Conservation (phyloP, 2,888 invertebrate species). For the Athetis lepigone region DNA sequence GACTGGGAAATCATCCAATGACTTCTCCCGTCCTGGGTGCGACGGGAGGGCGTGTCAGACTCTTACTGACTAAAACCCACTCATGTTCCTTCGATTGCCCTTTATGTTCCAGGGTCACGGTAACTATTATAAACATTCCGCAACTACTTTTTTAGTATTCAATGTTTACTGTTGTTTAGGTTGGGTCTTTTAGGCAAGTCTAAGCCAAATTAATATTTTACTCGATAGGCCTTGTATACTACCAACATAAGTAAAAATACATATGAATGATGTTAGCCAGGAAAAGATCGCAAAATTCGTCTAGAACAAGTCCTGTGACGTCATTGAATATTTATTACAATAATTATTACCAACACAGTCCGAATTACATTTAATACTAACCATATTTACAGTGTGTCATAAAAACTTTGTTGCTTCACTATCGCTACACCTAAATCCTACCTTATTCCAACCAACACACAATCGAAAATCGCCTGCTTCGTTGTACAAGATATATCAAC, state of each 20-base stretch:
- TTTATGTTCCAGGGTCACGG: too few relatives aligned
- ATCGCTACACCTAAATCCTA: neutral
- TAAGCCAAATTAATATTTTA: too few relatives aligned
- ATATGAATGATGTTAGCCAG: neutral
- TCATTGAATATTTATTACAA: constrained; percentile 51
- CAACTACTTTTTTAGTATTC: too few relatives aligned
- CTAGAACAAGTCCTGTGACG: constrained; percentile 22
- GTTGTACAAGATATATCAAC: constrained; percentile 34
- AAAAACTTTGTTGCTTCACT: constrained; percentile 48
- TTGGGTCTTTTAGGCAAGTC: too few relatives aligned
- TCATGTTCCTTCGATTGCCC: too few relatives aligned
- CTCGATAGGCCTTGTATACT: too few relatives aligned
- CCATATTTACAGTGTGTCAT: constrained; percentile 58
- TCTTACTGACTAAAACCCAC: too few relatives aligned
- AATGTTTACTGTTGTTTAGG: too few relatives aligned
- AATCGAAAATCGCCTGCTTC: constrained; percentile 16
- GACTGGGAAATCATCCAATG: too few relatives aligned
- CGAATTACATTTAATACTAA: constrained; percentile 54
- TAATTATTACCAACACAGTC: constrained; percentile 39
- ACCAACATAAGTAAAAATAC: neutral
- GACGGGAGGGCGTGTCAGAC: too few relatives aligned
- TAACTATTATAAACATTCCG: too few relatives aligned
- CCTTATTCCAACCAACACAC: accelerated
- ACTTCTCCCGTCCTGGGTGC: too few relatives aligned
- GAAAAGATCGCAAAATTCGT: neutral